These are phyloP conservation scores for Drosophila leonis DNA, from an alignment of 2,888 invertebrate genomes.

Conservation along the genomic window DNA sequence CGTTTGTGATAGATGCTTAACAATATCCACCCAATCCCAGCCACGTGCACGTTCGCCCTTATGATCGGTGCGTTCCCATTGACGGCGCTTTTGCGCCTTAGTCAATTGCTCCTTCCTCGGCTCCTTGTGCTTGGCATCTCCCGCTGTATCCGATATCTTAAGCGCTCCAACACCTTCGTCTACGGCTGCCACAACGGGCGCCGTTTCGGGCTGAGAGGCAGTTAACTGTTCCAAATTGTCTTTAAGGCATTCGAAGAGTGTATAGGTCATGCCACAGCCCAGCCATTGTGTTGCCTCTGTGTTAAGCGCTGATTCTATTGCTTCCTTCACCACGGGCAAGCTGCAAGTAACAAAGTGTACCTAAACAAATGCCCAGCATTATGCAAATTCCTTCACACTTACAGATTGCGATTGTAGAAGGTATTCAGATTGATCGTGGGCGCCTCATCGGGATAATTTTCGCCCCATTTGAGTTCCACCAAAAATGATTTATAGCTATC, in stretches of 20 bases:
- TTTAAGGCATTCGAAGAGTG: conserved; percentile 95
- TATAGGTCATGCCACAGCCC: conserved; percentile 97
- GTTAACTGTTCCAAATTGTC: conserved; percentile 92
- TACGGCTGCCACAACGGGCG: conserved; percentile 63
- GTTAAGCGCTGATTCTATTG: conserved; percentile 88
- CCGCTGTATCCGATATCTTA: conserved; percentile 82
- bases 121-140: conserved; percentile 86
- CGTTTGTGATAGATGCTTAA: conserved; percentile 97
- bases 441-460: conserved; percentile 93
- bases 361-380: conserved; percentile 18
- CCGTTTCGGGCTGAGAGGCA: conserved; percentile 89
- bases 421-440: conserved; percentile 94
- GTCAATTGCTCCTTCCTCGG: conserved; percentile 94
- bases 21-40: conserved; percentile 97
- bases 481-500: conserved; percentile 93
- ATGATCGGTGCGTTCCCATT: conserved; percentile 93
- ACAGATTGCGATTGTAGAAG: conserved; percentile 97
- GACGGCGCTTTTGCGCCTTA: conserved; percentile 95
- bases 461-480: conserved; percentile 94
- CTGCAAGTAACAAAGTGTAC: conserved; percentile 84
- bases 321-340: conserved; percentile 89
- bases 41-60: conserved; percentile 95
- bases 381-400: conserved; percentile 85
- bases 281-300: conserved; percentile 93
- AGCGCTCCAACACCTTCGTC: conserved; percentile 79